Conservation (phyloP, 2,113 vertebrate species). For the Rattus norvegicus region GRCr8 NC_086032.1:16973001-16973500, state of each 20-base stretch:
- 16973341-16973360: neutral
- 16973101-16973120: slow-evolving; percentile 3
- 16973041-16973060: neutral
- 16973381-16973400: neutral
- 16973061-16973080: neutral
- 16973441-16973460: too few relatives aligned
- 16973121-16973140: neutral
- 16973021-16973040: neutral
- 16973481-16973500: too few relatives aligned
- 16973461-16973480: too few relatives aligned
- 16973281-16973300: neutral
- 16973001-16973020: neutral
- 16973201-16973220: neutral
- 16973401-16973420: neutral
- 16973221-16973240: neutral
- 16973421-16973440: neutral
- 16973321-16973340: neutral
- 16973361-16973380: neutral
- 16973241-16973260: neutral
- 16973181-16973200: neutral
- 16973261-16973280: neutral
- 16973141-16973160: neutral
- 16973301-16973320: neutral
- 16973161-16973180: neutral
- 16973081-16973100: neutral